Evolutionary conservation across 2,888 invertebrate genomes (phyloP).

Genomic region (Eilema griseolum): DNA sequence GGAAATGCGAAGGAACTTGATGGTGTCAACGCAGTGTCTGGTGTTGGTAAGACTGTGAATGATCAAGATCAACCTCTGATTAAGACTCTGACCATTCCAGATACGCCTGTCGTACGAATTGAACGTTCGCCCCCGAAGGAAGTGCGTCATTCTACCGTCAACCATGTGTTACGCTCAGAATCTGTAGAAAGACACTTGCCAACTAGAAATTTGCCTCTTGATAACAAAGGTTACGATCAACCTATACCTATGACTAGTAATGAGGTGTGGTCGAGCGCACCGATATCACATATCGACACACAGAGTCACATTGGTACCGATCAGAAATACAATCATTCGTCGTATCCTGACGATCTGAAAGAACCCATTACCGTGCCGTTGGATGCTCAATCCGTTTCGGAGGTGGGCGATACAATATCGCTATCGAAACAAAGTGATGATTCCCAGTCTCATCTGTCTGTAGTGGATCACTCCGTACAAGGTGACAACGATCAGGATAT

Average conservation of each 20-base stretch:
- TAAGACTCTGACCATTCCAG: neutral
- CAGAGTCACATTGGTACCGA: slow-evolving; percentile 58
- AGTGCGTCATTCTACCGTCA: slow-evolving; percentile 45
- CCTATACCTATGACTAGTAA: slow-evolving; percentile 64
- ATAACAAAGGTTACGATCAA: slow-evolving; percentile 60
- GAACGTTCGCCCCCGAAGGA: slow-evolving; percentile 50
- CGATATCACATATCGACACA: slow-evolving; percentile 58
- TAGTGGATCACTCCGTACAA: slow-evolving; percentile 74
- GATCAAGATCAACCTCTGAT: neutral
- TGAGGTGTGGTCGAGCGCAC: slow-evolving; percentile 68
- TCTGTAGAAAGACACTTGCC: slow-evolving; percentile 47
- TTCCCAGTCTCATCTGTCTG: slow-evolving; percentile 79
- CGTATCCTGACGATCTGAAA: slow-evolving; percentile 72
- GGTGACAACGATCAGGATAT: slow-evolving; percentile 73
- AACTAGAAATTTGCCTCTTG: slow-evolving; percentile 46
- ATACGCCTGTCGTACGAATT: slow-evolving; percentile 27
- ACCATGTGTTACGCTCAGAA: slow-evolving; percentile 54
- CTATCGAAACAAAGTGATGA: slow-evolving; percentile 85
- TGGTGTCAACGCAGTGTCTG: slow-evolving; percentile 51
- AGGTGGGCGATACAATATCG: slow-evolving; percentile 77
- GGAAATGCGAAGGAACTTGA: slow-evolving; percentile 59
- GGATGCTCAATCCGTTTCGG: slow-evolving; percentile 70
- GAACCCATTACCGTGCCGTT: slow-evolving; percentile 66
- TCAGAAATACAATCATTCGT: slow-evolving; percentile 64
- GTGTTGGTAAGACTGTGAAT: slow-evolving; percentile 59